Base-by-base conservation (phyloP, 2,888 invertebrate genomes). In the Tetragnatha montana region DNA sequence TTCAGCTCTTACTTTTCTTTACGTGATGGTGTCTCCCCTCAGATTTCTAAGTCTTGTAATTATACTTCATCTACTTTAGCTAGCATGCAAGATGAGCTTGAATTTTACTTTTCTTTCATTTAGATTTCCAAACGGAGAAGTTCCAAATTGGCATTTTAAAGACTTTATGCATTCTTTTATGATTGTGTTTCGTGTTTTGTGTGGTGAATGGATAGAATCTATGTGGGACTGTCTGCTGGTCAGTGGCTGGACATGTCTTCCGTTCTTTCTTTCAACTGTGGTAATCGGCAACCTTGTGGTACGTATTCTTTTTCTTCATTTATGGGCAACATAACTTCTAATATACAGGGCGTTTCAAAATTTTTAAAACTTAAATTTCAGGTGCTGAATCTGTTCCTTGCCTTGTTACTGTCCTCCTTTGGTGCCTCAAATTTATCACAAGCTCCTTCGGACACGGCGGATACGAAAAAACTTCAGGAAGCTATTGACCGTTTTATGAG, bases 211-310 rank as follows among this genome's bases (percentile, higher is more conserved):
- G 99, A 99, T 99, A 93, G 98, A 99, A 94, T 98, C 98, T 91
- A 99, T 99, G 99, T 99, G 99, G 99, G 98, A 98, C 94, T 99
- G 99, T 94, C 97, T 99, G 97, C 95, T 96, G 92, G 98, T 98
- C 86, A 97, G 97, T 91, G 98, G 97, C 93, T 93, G 93, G 92
- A 97, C 97, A 84, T 99, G 99, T 94, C 97, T 99, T 93, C 99
- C 99, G 81, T 99, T 99, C 95, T 99, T 99, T 95, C 95, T 99
- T 93, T 98, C 99, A 90, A 99, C 99, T 85, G 98, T 98, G 93
- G 98, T 99, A 93, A 98, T 99, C 94, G 99, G 98, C 93, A 99
- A 99, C 95, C 96, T 99, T 95, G 99, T 99, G 95, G 99, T 91
- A 85, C 21, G 91, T 91, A 70, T 35, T 35, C 35, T 35, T 35